Evolutionary conservation across 2,797 vertebrate species (phyloP).

Genomic region (Myioborus miniatus): DNA sequence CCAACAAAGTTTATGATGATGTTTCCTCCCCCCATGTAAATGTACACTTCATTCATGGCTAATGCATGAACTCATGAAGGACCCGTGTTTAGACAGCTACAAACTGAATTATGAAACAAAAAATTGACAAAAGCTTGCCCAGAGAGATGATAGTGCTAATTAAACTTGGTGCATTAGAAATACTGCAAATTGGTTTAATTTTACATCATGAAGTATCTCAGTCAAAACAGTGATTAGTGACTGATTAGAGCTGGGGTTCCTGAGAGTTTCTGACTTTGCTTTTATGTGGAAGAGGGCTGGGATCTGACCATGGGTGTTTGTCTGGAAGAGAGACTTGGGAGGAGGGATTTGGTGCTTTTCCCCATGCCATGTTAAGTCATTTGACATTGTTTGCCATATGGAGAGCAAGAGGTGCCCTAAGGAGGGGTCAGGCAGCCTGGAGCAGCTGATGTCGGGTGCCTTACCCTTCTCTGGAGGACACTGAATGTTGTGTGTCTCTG

Average conservation of each 20-base stretch:
- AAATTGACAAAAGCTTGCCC: constrained; percentile 17
- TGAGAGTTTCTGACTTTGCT: neutral
- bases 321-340: neutral
- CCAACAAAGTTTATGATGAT: neutral
- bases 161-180: constrained; percentile 54
- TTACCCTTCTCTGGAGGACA: neutral
- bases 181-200: constrained; percentile 50
- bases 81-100: constrained; percentile 28
- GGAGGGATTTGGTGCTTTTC: neutral
- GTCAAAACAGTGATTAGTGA: neutral
- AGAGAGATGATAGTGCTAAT: constrained; percentile 59
- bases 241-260: neutral
- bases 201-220: neutral
- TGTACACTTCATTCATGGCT: neutral
- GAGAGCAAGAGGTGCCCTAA: neutral
- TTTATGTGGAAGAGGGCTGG: neutral
- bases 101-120: neutral
- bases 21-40: neutral
- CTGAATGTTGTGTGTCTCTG: neutral
- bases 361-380: fast-evolving
- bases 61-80: neutral
- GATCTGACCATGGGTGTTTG: neutral
- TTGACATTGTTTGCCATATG: neutral
- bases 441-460: neutral
- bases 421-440: neutral